phyloP scores from a whole-genome alignment of 2,797 vertebrate genomes.

The Danionella dracula region DNA sequence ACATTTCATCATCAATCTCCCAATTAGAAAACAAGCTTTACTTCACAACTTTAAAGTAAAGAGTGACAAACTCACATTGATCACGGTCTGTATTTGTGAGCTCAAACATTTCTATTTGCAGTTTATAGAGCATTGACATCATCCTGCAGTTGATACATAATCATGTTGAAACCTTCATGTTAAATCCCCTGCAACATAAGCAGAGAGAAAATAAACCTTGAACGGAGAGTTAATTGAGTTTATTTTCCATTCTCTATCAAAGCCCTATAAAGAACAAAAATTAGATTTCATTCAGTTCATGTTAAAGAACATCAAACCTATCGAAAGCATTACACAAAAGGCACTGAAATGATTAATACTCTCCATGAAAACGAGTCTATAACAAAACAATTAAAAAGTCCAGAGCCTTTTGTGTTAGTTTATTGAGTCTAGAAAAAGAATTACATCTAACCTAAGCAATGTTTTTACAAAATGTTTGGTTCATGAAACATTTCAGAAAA shows the following conservation, averaged over 20 bases:
- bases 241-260: constrained; percentile 45
- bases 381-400: constrained; percentile 57
- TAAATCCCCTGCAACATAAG: constrained; percentile 49
- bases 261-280: constrained; percentile 42
- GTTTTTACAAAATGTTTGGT: constrained; percentile 39
- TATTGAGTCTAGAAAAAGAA: constrained; percentile 4
- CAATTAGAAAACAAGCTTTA: constrained; percentile 20
- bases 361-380: constrained; percentile 22
- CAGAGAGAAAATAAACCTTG: constrained; percentile 11
- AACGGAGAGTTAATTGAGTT: constrained; percentile 47
- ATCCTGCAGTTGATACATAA: constrained; percentile 26
- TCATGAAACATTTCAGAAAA: constrained; percentile 61
- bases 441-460: neutral
- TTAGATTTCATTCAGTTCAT: constrained; percentile 15
- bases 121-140: constrained; percentile 48
- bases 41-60: neutral
- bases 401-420: constrained; percentile 53
- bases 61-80: neutral
- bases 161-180: constrained; percentile 44
- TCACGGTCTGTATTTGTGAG: constrained; percentile 27
- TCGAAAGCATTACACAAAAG: constrained; percentile 51
- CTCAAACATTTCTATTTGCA: constrained; percentile 42
- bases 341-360: constrained; percentile 52
- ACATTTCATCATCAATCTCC: constrained; percentile 55
- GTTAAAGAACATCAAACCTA: constrained; percentile 40